Conservation (phyloP, 2,113 vertebrate species). For the Sinocyclocheilus anshuiensis region DNA sequence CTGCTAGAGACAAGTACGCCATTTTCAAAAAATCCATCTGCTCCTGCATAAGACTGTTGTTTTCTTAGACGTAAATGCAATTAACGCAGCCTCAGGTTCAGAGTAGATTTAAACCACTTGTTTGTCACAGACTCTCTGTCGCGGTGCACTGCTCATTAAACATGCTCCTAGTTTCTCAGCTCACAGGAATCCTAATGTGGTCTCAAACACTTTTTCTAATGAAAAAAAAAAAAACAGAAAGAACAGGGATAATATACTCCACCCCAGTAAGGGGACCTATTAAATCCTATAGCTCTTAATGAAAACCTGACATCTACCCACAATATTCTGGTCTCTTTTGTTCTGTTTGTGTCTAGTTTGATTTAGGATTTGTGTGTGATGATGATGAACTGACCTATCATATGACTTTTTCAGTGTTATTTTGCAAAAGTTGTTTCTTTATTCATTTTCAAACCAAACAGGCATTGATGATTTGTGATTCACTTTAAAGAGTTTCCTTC, state of each 20-base stretch:
- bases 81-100: constrained; percentile 32
- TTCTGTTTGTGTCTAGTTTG: constrained; percentile 47
- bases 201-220: constrained; percentile 66
- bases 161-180: constrained; percentile 59
- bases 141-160: constrained; percentile 59
- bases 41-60: constrained; percentile 2
- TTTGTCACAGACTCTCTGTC: constrained; percentile 51
- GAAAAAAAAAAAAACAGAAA: constrained; percentile 58
- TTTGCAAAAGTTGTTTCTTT: background rate
- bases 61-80: constrained; percentile 11
- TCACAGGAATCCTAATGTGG: constrained; percentile 68
- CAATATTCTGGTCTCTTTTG: constrained; percentile 62
- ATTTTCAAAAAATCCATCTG: constrained; percentile 7
- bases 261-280: constrained; percentile 65
- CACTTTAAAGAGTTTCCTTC: background rate
- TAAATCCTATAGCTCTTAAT: constrained; percentile 68
- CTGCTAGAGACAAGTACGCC: background rate
- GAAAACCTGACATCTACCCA: constrained; percentile 67
- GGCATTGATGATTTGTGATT: constrained; percentile 1
- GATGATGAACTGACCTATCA: constrained; percentile 55
- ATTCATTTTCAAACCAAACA: background rate
- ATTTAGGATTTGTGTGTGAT: constrained; percentile 51
- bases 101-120: constrained; percentile 37
- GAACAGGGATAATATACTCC: constrained; percentile 68
- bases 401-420: background rate